Evolutionary conservation across 1,140 invertebrate species (phyloP).

Genomic region (Drosophila kanapiae): DNA sequence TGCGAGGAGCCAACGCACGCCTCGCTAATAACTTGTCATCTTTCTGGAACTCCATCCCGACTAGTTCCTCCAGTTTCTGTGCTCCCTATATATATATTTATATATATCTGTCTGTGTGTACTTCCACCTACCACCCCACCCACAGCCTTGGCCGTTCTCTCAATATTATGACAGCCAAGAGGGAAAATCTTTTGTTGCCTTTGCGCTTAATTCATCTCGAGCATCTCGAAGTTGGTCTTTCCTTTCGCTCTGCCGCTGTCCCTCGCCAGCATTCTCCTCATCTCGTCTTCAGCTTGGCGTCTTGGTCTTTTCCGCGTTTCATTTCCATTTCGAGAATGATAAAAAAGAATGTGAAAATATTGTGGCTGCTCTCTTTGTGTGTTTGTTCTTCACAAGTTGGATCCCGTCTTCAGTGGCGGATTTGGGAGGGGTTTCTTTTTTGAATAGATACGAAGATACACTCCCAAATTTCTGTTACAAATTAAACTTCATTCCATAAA

Average conservation of each 20-base stretch:
- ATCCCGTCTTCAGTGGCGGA: constrained; percentile 17
- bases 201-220: constrained; percentile 62
- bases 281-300: constrained; percentile 31
- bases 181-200: constrained; percentile 70
- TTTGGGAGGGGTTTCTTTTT: neutral
- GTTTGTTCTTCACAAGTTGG: constrained; percentile 64
- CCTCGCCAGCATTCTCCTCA: constrained; percentile 20
- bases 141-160: constrained; percentile 27
- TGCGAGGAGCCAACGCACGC: constrained; percentile 35
- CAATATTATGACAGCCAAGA: constrained; percentile 67
- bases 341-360: constrained; percentile 56
- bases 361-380: constrained; percentile 68
- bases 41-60: constrained; percentile 41
- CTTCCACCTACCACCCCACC: constrained; percentile 5
- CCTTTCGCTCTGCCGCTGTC: constrained; percentile 14
- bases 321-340: constrained; percentile 74
- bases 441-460: neutral
- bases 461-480: neutral
- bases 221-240: constrained; percentile 71
- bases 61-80: constrained; percentile 27
- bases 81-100: neutral
- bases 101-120: neutral
- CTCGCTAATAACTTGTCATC: constrained; percentile 75
- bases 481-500: too few relatives aligned
- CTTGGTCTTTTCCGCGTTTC: constrained; percentile 41